Percentiles rank a stretch among this genome's conserved stretches.
phyloP scores from a whole-genome alignment of 1,140 invertebrate genomes.

The Bombus consobrinus region DNA sequence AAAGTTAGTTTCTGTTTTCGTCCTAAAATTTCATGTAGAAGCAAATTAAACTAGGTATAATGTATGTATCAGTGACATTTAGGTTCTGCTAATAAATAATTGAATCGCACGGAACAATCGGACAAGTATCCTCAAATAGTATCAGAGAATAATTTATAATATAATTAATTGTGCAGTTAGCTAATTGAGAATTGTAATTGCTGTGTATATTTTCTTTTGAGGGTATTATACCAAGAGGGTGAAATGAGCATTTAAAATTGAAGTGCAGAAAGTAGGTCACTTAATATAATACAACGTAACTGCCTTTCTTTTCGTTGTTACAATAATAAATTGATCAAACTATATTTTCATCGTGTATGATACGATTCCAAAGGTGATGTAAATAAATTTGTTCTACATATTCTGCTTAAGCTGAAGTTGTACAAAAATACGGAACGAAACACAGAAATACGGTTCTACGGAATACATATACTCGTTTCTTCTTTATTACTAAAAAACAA shows the following conservation, averaged over 20 bases:
- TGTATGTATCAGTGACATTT: neutral
- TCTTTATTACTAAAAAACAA: no score
- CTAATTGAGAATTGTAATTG: no score
- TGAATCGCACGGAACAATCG: neutral
- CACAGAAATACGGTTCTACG: no score
- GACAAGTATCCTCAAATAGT: no score
- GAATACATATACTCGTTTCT: no score
- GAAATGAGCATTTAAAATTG: neutral
- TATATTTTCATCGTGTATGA: neutral
- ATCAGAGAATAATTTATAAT: no score
- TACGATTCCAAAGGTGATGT: no score
- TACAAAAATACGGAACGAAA: neutral
- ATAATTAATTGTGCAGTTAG: no score
- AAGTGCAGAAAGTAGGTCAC: neutral
- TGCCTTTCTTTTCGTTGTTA: neutral
- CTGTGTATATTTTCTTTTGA: no score
- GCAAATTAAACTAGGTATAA: constrained; percentile 3
- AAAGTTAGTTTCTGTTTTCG: constrained; percentile 7
- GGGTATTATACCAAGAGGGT: no score
- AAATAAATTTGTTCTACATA: neutral
- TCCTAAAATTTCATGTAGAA: neutral
- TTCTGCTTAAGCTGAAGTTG: neutral
- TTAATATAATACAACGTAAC: neutral
- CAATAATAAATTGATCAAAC: neutral
- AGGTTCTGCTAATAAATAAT: neutral